Evolutionary conservation across 2,888 invertebrate genomes (phyloP).

Genomic region (Arenicola marina): DNA sequence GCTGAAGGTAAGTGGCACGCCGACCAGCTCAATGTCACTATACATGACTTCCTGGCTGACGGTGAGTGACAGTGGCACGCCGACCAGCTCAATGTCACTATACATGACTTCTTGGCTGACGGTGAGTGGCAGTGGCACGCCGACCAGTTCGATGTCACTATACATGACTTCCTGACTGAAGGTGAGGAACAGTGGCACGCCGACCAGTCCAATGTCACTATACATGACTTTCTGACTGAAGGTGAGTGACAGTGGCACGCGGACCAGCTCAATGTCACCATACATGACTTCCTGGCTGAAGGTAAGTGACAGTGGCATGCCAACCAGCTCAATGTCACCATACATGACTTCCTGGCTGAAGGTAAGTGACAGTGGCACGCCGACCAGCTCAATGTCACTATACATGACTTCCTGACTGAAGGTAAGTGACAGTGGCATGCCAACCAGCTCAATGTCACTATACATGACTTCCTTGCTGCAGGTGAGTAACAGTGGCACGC

Average conservation of each 20-base stretch:
- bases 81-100: slow-evolving; percentile 41
- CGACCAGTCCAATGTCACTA: slow-evolving; percentile 40
- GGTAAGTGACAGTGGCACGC: slow-evolving; percentile 46
- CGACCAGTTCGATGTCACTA: slow-evolving; percentile 40
- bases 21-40: slow-evolving; percentile 41
- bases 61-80: slow-evolving; percentile 41
- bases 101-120: slow-evolving; percentile 49
- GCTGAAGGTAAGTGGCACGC: slow-evolving; percentile 42
- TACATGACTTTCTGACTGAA: slow-evolving; percentile 48
- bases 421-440: slow-evolving; percentile 46
- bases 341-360: slow-evolving; percentile 48
- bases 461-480: slow-evolving; percentile 48
- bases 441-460: slow-evolving; percentile 40
- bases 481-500: slow-evolving; percentile 41
- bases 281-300: slow-evolving; percentile 48
- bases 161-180: slow-evolving; percentile 48
- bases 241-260: slow-evolving; percentile 41
- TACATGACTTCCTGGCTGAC: slow-evolving; percentile 49
- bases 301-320: slow-evolving; percentile 46
- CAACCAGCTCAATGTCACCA: slow-evolving; percentile 40
- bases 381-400: slow-evolving; percentile 41
- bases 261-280: slow-evolving; percentile 41
- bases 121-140: slow-evolving; percentile 41
- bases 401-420: slow-evolving; percentile 48
- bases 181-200: slow-evolving; percentile 42